phyloP scores from a whole-genome alignment of 2,797 vertebrate genomes.

The Platalea minor region DNA sequence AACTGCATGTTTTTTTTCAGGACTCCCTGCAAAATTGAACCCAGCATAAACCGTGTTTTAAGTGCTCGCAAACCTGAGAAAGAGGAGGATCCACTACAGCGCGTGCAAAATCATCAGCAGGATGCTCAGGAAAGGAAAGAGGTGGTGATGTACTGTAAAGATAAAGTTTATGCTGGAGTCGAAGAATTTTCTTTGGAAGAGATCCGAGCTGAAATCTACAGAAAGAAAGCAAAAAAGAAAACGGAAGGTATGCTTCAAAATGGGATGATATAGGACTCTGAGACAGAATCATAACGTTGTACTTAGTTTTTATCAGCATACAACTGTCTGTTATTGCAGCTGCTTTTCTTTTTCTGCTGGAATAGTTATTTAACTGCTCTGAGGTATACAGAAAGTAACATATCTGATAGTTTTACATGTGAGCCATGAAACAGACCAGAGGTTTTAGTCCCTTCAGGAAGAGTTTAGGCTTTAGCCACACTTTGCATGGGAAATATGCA shows the following conservation, averaged over 20 bases:
- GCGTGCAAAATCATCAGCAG: slow-evolving; percentile 84
- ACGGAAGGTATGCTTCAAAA: slow-evolving; percentile 63
- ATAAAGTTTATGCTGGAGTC: slow-evolving; percentile 88
- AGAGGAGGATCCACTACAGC: slow-evolving; percentile 86
- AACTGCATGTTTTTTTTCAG: slow-evolving; percentile 64
- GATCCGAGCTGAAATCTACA: slow-evolving; percentile 87
- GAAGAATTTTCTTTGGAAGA: slow-evolving; percentile 95
- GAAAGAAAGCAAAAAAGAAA: slow-evolving; percentile 79
- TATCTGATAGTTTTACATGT: not conserved
- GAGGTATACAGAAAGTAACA: not conserved
- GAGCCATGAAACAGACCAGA: not conserved
- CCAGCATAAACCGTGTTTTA: slow-evolving; percentile 85
- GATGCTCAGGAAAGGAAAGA: slow-evolving; percentile 78
- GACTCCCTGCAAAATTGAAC: slow-evolving; percentile 94
- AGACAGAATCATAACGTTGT: not conserved
- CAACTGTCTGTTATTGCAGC: not conserved
- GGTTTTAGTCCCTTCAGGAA: not conserved
- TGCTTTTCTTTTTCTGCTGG: not conserved
- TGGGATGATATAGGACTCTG: not conserved
- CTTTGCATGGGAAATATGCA: not conserved
- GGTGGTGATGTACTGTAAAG: slow-evolving; percentile 91
- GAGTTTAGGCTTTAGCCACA: not conserved
- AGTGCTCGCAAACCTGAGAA: slow-evolving; percentile 84
- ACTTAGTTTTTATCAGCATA: not conserved
- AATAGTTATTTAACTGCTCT: not conserved